phyloP scores from a whole-genome alignment of 2,888 invertebrate genomes.

The Dermolepida albohirtum region DNA sequence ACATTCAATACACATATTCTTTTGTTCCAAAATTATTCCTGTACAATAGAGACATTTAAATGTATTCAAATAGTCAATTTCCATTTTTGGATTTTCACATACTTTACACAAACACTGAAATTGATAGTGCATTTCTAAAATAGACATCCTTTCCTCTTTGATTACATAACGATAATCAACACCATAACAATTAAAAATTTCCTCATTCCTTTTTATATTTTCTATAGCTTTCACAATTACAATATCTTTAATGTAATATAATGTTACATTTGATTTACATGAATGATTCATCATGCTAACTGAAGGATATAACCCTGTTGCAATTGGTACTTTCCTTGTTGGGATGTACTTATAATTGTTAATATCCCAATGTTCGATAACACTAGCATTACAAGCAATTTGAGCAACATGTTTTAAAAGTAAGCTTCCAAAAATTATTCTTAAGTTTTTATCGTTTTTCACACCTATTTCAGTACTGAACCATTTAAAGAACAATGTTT shows the following conservation, averaged over 20 bases:
- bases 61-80: constrained; percentile 49
- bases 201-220: constrained; percentile 73
- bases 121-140: constrained; percentile 78
- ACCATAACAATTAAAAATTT: constrained; percentile 89
- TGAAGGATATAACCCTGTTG: constrained; percentile 87
- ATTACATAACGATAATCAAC: constrained; percentile 77
- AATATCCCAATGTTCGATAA: constrained; percentile 58
- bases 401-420: constrained; percentile 84
- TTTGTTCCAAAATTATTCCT: constrained; percentile 56
- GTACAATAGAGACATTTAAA: constrained; percentile 12
- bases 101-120: constrained; percentile 83
- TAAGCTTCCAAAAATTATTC: constrained; percentile 70
- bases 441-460: constrained; percentile 60
- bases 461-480: constrained; percentile 63
- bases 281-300: constrained; percentile 95
- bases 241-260: constrained; percentile 77
- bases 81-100: constrained; percentile 68
- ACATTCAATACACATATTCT: constrained; percentile 63
- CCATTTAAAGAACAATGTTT: constrained; percentile 74
- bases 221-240: constrained; percentile 78
- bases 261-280: constrained; percentile 85
- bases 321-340: constrained; percentile 67
- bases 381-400: constrained; percentile 67
- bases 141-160: constrained; percentile 64
- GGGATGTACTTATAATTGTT: constrained; percentile 48